Evolutionary conservation across 2,113 vertebrate species (phyloP), one percentile per base, ranked within the genome.

Genomic region (Proterorhinus semilunaris): DNA sequence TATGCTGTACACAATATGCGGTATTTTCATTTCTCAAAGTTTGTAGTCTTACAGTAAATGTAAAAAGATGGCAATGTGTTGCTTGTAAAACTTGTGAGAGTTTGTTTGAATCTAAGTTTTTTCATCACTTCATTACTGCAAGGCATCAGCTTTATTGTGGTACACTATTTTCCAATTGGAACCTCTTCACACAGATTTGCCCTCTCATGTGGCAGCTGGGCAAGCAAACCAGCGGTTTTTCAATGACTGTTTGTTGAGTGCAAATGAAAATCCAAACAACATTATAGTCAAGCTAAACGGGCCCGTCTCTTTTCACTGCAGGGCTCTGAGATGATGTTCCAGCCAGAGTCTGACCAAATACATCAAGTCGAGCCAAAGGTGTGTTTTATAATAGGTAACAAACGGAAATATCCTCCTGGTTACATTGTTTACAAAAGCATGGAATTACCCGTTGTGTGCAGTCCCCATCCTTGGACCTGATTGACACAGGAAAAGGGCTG

Each of bases 401-500:
- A 36, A 5, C 0, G 27, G 4, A 36, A 36, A 36, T 36, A 36
- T 36, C 36, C 12, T 13, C 42, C 8, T 6, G 9, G 8, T 15
- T 8, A 9, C 8, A 5, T 3, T n/a, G 42, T 61, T 61, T n/a
- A 61, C 8, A 9, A 16, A 16, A 64, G 6, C 58, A 63, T 7
- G 10, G 12, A n/a, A 45, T 59, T 45, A 8, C 16, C 62, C 61
- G 13, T 13, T 77, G 44, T n/a, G 66, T 71, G 7, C 51, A 93
- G 91, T 83, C 87, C 21, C 81, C 91, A 0, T 76, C 91, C 1
- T 64, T 93, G 84, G 92, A 94, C 64, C 72, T 93, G 82, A 92
- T 93, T 16, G 92, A 94, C 86, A 93, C 92, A 0, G 92, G 93
- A 48, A 94, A 93, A 62, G 89, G 89, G 3, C 62, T 94, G 73